A percentile compares a stretch with the other conserved stretches of the same genome.
phyloP scores from a whole-genome alignment of 2,888 invertebrate genomes.

The Leucania comma region DNA sequence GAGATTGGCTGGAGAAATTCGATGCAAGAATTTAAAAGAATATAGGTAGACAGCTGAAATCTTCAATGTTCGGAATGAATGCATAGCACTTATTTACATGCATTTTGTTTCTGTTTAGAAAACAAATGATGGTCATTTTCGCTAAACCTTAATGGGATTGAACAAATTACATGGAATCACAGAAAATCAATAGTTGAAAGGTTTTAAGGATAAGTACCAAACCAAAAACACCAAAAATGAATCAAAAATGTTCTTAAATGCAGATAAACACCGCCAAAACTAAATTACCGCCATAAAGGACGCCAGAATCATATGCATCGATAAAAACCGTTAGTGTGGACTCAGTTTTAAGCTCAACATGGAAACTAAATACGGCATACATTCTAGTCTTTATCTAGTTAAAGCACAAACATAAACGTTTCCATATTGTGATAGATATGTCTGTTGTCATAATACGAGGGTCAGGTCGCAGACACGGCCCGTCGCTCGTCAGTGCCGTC shows the following conservation, averaged over 20 bases:
- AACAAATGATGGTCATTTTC: not conserved
- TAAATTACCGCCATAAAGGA: not conserved
- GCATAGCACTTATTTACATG: constrained; percentile 14
- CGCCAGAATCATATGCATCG: not conserved
- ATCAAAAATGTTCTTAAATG: not conserved
- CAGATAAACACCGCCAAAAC: not conserved
- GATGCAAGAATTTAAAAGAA: constrained; percentile 74
- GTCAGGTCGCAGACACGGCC: constrained; percentile 64
- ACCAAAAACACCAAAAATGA: too few relatives aligned
- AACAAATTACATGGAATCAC: not conserved
- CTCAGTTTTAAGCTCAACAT: constrained; percentile 15
- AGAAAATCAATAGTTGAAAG: not conserved
- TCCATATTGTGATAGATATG: constrained; percentile 54
- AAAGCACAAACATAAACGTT: constrained; percentile 56
- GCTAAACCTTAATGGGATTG: not conserved
- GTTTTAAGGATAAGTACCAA: too few relatives aligned
- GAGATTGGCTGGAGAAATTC: constrained; percentile 78
- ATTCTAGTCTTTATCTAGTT: constrained; percentile 43
- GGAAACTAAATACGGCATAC: constrained; percentile 23
- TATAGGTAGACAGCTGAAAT: constrained; percentile 56
- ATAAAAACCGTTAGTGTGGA: not conserved
- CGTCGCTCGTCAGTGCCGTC: constrained; percentile 70
- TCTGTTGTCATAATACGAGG: constrained; percentile 60
- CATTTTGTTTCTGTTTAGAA: not conserved
- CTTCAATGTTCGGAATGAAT: constrained; percentile 41